Evolutionary conservation across 1,140 invertebrate species (phyloP).

Genomic region (Triops longicaudatus): DNA sequence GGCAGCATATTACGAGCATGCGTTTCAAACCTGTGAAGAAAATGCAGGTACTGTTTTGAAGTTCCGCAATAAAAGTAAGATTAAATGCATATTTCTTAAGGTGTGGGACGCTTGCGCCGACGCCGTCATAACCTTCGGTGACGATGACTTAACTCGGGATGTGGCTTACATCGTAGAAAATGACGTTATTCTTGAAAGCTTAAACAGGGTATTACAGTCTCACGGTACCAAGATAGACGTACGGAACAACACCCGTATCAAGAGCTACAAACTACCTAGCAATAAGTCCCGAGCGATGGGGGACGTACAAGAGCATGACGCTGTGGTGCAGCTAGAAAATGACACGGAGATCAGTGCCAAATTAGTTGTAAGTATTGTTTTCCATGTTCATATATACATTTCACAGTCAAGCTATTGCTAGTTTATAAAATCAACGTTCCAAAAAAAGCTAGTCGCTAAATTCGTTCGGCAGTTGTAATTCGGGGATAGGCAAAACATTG

Average conservation of each 20-base stretch:
- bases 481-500: not conserved
- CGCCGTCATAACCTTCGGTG: constrained; percentile 73
- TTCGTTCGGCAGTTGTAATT: not conserved
- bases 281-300: not conserved
- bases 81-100: constrained; percentile 40
- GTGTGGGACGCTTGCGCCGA: constrained; percentile 87
- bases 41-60: constrained; percentile 71
- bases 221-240: constrained; percentile 39
- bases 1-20: constrained; percentile 63
- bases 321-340: constrained; percentile 46
- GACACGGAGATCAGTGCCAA: constrained; percentile 49
- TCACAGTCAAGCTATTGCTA: too few relatives aligned
- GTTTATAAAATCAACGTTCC: not conserved
- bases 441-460: not conserved
- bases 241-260: constrained; percentile 44
- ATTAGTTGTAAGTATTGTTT: constrained; percentile 45
- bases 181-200: constrained; percentile 67
- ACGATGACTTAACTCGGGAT: constrained; percentile 57
- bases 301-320: constrained; percentile 31
- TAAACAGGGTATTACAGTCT: constrained; percentile 49
- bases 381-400: not conserved
- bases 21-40: constrained; percentile 63
- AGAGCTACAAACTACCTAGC: constrained; percentile 45
- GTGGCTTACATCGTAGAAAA: constrained; percentile 93
- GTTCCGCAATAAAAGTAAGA: too few relatives aligned